These are phyloP conservation scores for Mongoloraphidia duomilia DNA, from an alignment of 2,888 invertebrate species.

Conservation along the genomic window DNA sequence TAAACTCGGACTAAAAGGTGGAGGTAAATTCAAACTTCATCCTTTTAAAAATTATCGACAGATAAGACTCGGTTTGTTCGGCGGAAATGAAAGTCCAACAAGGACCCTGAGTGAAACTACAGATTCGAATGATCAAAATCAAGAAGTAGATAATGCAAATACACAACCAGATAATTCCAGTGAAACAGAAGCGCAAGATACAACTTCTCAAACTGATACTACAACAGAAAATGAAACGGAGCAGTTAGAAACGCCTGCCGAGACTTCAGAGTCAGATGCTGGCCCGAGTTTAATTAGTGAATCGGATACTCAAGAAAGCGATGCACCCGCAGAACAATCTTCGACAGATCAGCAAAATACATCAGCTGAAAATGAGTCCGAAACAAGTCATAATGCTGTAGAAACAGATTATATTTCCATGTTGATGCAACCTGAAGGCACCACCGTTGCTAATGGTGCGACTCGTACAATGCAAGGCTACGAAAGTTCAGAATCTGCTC, in stretches of 20 bases:
- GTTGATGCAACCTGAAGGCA: no score
- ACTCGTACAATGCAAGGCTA: no score
- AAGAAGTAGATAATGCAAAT: no score
- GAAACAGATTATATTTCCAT: neutral
- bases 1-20: conserved; percentile 25
- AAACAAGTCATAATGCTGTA: neutral
- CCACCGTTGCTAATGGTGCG: no score
- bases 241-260: no score
- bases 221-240: neutral
- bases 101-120: no score
- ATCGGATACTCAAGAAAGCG: neutral
- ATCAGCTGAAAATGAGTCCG: neutral
- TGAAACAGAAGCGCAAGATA: neutral
- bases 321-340: neutral
- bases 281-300: no score
- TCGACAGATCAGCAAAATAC: neutral
- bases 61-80: conserved; percentile 17
- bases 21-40: conserved; percentile 22
- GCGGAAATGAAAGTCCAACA: conserved; percentile 10
- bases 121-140: no score
- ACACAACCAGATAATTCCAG: neutral
- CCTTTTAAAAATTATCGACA: neutral
- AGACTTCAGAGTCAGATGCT: no score
- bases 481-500: no score
- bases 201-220: no score